Evolutionary conservation across 2,888 invertebrate species (phyloP), one percentile per base, ranked within the genome.

Genomic region (Orthosia gracilis): DNA sequence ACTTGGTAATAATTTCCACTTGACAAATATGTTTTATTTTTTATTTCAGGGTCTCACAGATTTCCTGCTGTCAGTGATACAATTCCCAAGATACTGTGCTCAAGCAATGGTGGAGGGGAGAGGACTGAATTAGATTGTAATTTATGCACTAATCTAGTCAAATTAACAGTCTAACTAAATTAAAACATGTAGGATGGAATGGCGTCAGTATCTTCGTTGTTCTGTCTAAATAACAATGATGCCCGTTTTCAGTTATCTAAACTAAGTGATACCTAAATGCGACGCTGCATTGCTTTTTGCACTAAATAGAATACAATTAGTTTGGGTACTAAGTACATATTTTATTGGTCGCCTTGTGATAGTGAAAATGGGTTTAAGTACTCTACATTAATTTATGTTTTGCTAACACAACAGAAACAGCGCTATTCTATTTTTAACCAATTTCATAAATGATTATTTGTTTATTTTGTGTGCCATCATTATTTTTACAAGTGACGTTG

Each of bases 31-130:
- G 49, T 62, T 3, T 62, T 64, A 15, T 21, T 49, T 47, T 65
- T 82, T 82, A 87, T 97, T 97, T 75, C 96, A 98, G 98, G 97
- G 97, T 64, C 87, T 98, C 49, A 97, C 97, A 26, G 98, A 98
- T 87, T 90, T 98, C 78, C 93, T 98, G 72, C 94, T 98, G 45
- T 94, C 97, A 88, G 97, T 97, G 9, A 91, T 98, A 47, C 98
- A 98, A 91, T 97, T 98, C 87, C 98, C 98, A 9, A 97, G 97
- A 89, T 97, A 97, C 90, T 98, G 98, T 90, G 97, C 98, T 12
- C 95, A 97, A 89, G 97, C 97, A 17, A 98, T 98, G 97, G 92
- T 98, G 95, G 97, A 97, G 67, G 97, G 97, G 87, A 96, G 94
- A 89, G 95, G 97, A 68, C 94, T 97, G 76, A 89, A 88, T 73